Evolutionary conservation across 92 coral and sea anemone species (phyloP).

Genomic region (Zoanthus solanderi): DNA sequence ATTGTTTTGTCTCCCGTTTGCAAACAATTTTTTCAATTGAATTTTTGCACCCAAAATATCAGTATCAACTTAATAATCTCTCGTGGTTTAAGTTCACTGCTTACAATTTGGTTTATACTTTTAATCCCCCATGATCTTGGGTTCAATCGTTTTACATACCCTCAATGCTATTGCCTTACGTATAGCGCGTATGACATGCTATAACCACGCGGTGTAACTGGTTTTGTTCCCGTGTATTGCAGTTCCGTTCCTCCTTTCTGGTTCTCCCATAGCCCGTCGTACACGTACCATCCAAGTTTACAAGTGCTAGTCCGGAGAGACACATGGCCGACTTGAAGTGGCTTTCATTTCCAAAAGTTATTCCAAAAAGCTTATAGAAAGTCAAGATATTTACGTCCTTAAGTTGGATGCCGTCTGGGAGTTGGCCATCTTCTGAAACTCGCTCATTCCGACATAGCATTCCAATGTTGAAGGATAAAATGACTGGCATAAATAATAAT

Average conservation of each 20-base stretch:
- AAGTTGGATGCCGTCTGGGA: slow-evolving; percentile 43
- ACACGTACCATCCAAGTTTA: slow-evolving; percentile 55
- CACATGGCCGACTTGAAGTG: slow-evolving; percentile 50
- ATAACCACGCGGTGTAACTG: neutral
- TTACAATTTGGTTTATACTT: no score
- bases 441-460: slow-evolving; percentile 26
- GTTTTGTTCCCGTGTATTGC: neutral
- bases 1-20: no score
- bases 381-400: neutral
- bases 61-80: no score
- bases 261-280: slow-evolving; percentile 51
- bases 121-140: no score
- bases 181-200: no score
- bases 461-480: slow-evolving; percentile 29
- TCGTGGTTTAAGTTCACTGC: no score
- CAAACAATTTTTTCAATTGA: no score
- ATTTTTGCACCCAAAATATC: no score
- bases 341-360: slow-evolving; percentile 54
- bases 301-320: slow-evolving; percentile 7
- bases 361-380: slow-evolving; percentile 47
- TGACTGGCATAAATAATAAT: slow-evolving; percentile 41
- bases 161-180: no score
- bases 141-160: no score
- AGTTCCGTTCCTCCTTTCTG: neutral
- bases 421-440: slow-evolving; percentile 39